Evolutionary conservation across 2,888 invertebrate species (phyloP), one percentile per base, ranked within the genome.

Genomic region (Agelastica alni): DNA sequence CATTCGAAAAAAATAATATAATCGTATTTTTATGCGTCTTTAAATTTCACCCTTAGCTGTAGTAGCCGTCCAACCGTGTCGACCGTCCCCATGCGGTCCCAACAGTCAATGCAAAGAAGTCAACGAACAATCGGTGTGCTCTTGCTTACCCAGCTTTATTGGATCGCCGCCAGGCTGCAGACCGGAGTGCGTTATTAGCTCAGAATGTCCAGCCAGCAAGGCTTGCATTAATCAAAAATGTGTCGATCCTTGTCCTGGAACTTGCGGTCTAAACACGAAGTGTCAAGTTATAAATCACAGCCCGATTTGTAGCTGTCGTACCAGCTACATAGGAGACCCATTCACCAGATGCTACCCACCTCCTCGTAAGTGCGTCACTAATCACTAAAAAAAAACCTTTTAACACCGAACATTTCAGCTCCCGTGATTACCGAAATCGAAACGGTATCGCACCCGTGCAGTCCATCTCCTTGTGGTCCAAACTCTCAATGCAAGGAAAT

Each of bases 401-500:
- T 5, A 7, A 7, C 18, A 37, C 14, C 6, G 37, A 17, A 14
- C n/a, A 37, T 67, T 66, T 63, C 58, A 66, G 63, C 63, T 10
- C 62, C 66, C 13, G 55, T 59, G 6, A 56, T 42, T 39, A 57
- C 62, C 4, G 48, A 56, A 51, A 43, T 57, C 12, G 13, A 37
- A 22, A 37, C 37, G 5, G 26, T 53, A 43, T 46, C 45, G 44
- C 80, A 85, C 66, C 89, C 89, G 1, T 92, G 92, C 69, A 75
- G 80, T 55, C 90, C 91, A 44, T 86, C 88, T 2, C 91, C 91
- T 0, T 93, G 92, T 70, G 92, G 92, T 26, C 85, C 89, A 2
- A 89, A 91, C 69, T 89, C 91, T 55, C 79, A 85, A 60, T 92
- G 92, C 68, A 84, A 84, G 65, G 85, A 85, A 70, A 72, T 82